A percentile compares a stretch with the other conserved stretches of the same genome.
phyloP scores from a whole-genome alignment of 2,797 vertebrate genomes.

The Natrix natrix region DNA sequence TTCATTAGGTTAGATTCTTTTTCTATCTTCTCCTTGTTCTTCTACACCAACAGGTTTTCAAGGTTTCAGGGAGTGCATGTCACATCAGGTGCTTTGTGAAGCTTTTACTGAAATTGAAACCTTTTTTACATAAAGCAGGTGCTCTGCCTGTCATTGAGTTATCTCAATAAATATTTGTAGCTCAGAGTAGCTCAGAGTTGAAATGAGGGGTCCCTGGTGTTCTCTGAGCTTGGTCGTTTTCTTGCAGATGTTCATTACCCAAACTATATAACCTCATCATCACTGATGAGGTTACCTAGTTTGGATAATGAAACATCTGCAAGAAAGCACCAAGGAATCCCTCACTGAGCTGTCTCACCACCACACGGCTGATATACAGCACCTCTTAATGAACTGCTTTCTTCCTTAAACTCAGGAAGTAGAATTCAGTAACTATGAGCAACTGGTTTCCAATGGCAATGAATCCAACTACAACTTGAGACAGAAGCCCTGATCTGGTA shows the following conservation, averaged over 20 bases:
- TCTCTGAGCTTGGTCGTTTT: background rate
- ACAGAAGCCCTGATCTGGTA: too few relatives aligned
- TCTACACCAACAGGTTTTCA: background rate
- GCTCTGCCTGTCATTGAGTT: background rate
- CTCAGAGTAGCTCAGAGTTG: background rate
- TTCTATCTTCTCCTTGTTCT: background rate
- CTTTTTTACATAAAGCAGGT: background rate
- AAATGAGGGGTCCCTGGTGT: background rate
- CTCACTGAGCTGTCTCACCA: background rate
- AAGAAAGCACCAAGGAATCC: background rate
- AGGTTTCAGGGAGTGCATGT: background rate
- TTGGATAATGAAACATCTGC: background rate
- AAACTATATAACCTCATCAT: background rate
- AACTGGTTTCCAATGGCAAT: background rate
- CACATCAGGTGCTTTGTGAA: background rate
- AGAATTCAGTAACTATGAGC: background rate
- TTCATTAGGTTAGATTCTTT: background rate
- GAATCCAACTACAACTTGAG: background rate
- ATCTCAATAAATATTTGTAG: background rate
- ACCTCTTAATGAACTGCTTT: background rate
- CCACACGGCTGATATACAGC: background rate
- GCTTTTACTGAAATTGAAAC: background rate
- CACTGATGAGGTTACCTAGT: background rate
- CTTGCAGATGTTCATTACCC: background rate
- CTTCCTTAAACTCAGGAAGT: background rate